Conservation (phyloP, 2,888 invertebrate genomes). For the Lottia gigantea region DNA sequence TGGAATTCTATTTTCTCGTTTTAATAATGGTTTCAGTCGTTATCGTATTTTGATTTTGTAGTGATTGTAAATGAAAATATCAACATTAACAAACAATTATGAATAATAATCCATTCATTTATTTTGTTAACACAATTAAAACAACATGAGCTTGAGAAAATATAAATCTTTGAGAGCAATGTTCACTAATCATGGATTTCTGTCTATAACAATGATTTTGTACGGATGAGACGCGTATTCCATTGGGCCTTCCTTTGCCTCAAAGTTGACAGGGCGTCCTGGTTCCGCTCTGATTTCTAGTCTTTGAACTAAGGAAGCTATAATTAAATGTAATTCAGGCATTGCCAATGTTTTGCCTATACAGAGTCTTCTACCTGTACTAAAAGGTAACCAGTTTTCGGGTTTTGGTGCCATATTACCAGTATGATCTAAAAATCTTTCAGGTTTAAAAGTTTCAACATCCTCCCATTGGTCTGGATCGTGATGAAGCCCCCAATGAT, state of each 20-base stretch:
- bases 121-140: too few species aligned
- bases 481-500: slow-evolving; percentile 47
- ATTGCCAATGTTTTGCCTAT: slow-evolving; percentile 53
- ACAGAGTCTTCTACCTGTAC: slow-evolving; percentile 52
- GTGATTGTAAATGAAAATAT: too few species aligned
- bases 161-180: too few species aligned
- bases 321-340: slow-evolving; percentile 44
- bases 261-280: neutral
- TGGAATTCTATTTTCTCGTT: too few species aligned
- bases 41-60: too few species aligned
- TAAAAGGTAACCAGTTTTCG: slow-evolving; percentile 53
- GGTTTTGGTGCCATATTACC: slow-evolving; percentile 48
- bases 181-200: neutral
- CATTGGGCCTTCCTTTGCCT: neutral
- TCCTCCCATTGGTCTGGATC: slow-evolving; percentile 49
- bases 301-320: slow-evolving; percentile 33
- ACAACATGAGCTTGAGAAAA: too few species aligned
- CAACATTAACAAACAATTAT: too few species aligned
- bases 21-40: too few species aligned
- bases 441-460: slow-evolving; percentile 47
- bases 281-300: slow-evolving; percentile 20
- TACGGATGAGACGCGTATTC: neutral
- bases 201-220: neutral
- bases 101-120: too few species aligned
- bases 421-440: slow-evolving; percentile 45